Conservation (phyloP, 2,888 invertebrate species). For the Drosophila engyochracea region DNA sequence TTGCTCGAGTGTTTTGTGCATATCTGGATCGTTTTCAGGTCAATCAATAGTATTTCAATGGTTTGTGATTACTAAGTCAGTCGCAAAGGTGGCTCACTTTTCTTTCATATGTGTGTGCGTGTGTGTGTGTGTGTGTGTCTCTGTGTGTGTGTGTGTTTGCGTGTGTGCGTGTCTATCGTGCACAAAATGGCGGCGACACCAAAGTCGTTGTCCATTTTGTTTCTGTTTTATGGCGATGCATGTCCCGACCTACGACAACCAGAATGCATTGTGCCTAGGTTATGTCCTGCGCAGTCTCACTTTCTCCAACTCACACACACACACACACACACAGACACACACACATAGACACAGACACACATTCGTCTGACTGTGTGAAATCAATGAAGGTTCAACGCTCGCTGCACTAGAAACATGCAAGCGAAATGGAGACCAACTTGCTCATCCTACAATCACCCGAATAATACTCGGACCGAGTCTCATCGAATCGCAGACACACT, state of each 20-base stretch:
- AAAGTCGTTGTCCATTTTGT: constrained; percentile 67
- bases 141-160: constrained; percentile 6
- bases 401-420: constrained; percentile 40
- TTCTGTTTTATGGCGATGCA: constrained; percentile 40
- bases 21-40: constrained; percentile 74
- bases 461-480: neutral
- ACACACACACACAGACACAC: constrained; percentile 20
- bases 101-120: constrained; percentile 3
- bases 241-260: constrained; percentile 72
- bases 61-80: constrained; percentile 64
- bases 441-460: neutral
- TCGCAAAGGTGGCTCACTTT: constrained; percentile 19
- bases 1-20: constrained; percentile 17
- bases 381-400: constrained; percentile 75
- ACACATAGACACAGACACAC: constrained; percentile 10
- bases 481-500: constrained; percentile 10
- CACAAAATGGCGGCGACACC: constrained; percentile 52
- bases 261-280: constrained; percentile 55
- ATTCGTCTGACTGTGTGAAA: constrained; percentile 43
- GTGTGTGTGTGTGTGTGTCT: constrained; percentile 7
- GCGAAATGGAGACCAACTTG: constrained; percentile 30
- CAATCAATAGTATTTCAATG: constrained; percentile 80
- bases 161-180: constrained; percentile 24
- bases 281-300: constrained; percentile 75
- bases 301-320: constrained; percentile 30